Evolutionary conservation across 2,888 invertebrate species (phyloP), one percentile per base, ranked within the genome.

Genomic region (Microdon myrmicae): DNA sequence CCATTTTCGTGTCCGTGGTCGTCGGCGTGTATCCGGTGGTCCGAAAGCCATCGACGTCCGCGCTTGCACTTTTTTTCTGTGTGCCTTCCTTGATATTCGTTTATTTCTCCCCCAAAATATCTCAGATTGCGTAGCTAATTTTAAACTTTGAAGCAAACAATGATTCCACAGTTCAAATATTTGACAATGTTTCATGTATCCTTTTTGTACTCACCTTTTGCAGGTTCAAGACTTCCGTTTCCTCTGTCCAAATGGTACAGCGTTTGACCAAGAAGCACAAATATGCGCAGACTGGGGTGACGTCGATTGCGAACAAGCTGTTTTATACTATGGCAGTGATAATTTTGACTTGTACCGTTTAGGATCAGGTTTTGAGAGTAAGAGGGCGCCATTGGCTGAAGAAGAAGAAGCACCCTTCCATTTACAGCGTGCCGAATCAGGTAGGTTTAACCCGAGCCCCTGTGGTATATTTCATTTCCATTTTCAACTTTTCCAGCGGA

Each of bases 241-340:
- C 82, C 85, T 92, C 76, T 94, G 93, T 75, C 93, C 93, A 23
- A 93, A 94, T 71, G 90, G 90, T 70, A 94, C 94, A 2, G 87
- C 92, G 68, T 94, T 94, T 81, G 93, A 94, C 80, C 93, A 94
- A 77, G 92, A 93, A 77, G 91, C 92, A 53, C 92, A 93, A 81
- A 94, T 93, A 14, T 94, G 94, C 78, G 94, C 94, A 34, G 90
- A 93, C 73, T 92, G 92, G 89, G 92, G 90, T 67, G 93, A 94
- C 76, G 90, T 94, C 1, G 92, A 92, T 74, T 94, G 94, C 76
- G 88, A 88, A 72, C 89, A 90, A 22, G 86, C 90, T 9, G 90
- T 90, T 31, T 82, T 91, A 69, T 90, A 89, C 81, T 88, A 88
- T 74, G 85, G 87, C 69, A 90, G 90, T 77, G 90, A 92, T 82